Conservation (phyloP, 1,140 invertebrate species). For the Marisa cornuarietis region DNA sequence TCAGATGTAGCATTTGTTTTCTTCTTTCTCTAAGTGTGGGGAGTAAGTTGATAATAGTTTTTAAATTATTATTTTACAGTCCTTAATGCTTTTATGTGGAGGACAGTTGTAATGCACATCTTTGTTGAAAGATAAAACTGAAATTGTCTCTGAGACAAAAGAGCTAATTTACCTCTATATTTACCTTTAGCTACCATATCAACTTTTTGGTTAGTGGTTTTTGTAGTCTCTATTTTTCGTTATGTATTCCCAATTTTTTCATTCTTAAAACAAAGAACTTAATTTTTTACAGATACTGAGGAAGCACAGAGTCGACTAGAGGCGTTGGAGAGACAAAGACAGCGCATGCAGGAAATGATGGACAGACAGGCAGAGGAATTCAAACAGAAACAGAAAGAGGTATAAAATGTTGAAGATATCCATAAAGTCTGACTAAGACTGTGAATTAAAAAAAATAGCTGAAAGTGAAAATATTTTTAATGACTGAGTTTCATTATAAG, state of each 20-base stretch:
- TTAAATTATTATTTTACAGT: neutral
- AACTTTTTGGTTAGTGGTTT: too few relatives aligned
- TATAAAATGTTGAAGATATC: slow-evolving; percentile 1
- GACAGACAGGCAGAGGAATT: slow-evolving; percentile 43
- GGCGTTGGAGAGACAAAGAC: slow-evolving; percentile 48
- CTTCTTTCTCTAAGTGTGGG: too few relatives aligned
- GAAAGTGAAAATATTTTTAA: neutral
- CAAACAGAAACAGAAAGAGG: slow-evolving; percentile 41
- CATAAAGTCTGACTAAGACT: too few relatives aligned
- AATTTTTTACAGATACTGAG: slow-evolving; percentile 37
- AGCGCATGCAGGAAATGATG: slow-evolving; percentile 44
- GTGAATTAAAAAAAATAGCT: too few relatives aligned
- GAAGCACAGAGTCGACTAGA: slow-evolving; percentile 39
- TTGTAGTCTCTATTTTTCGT: neutral
- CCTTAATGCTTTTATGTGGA: neutral
- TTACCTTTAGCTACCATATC: too few relatives aligned
- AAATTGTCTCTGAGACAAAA: too few relatives aligned
- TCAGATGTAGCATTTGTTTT: too few relatives aligned
- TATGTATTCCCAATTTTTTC: neutral
- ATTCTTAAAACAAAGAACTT: neutral
- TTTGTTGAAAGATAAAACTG: too few relatives aligned
- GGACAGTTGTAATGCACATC: too few relatives aligned
- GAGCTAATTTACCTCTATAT: too few relatives aligned
- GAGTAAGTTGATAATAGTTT: too few relatives aligned
- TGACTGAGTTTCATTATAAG: neutral